Conservation (phyloP, 1,140 invertebrate species). For the Portunus trituberculatus region DNA sequence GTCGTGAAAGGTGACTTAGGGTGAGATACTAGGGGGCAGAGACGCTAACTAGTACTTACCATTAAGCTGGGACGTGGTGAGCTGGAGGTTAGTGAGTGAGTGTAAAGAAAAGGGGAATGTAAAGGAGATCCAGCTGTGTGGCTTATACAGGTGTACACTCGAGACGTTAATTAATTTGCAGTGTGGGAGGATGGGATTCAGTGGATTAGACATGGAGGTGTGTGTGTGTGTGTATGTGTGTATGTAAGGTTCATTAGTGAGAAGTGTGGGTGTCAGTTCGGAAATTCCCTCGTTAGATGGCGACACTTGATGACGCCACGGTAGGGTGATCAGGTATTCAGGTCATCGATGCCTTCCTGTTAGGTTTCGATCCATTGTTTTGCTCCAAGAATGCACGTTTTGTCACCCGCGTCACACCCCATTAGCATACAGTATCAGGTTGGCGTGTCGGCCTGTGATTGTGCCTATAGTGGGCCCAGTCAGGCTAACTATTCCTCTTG, state of each 20-base stretch:
- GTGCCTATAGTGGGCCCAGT: neutral
- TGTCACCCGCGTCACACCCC: neutral
- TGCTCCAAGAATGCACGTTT: neutral
- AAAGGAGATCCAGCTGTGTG: neutral
- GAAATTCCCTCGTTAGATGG: too few species aligned
- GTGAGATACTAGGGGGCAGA: neutral
- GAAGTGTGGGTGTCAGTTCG: too few species aligned
- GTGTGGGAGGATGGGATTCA: neutral
- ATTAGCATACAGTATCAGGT: neutral
- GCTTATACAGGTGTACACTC: neutral
- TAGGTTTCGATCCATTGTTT: neutral
- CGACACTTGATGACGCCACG: too few species aligned
- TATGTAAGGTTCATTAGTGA: neutral
- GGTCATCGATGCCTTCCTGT: neutral
- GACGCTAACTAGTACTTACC: neutral
- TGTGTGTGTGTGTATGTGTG: constrained; percentile 43
- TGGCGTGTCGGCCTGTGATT: neutral
- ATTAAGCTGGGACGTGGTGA: neutral
- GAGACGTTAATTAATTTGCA: neutral
- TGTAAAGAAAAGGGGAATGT: neutral
- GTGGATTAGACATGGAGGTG: neutral
- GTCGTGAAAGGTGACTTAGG: neutral
- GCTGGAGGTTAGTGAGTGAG: neutral
- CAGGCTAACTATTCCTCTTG: too few species aligned
- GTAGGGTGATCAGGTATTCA: neutral